phyloP scores from a whole-genome alignment of 2,113 vertebrate genomes.

The Tachycineta bicolor region DNA sequence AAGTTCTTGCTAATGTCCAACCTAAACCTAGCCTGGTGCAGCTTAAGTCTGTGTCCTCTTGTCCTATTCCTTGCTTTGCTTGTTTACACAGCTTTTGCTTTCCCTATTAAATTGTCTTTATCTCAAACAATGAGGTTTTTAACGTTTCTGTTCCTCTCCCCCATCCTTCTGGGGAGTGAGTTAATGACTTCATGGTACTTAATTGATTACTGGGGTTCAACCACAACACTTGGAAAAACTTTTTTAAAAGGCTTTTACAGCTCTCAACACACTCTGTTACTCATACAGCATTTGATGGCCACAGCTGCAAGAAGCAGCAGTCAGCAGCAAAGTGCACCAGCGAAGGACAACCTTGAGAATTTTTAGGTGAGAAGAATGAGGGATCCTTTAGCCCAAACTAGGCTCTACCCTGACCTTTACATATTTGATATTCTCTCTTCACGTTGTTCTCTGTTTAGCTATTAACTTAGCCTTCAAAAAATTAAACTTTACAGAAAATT shows the following conservation, averaged over 20 bases:
- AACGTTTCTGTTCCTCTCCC: not conserved
- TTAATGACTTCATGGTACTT: fast-evolving
- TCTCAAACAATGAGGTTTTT: not conserved
- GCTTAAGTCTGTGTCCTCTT: not conserved
- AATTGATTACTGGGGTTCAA: not conserved
- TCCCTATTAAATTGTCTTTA: not conserved
- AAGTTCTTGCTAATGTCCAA: not conserved
- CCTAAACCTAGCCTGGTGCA: fast-evolving
- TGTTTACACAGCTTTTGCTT: not conserved
- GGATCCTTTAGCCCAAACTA: not conserved
- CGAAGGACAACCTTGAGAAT: not conserved
- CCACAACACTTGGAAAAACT: not conserved
- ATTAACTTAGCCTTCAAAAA: not conserved
- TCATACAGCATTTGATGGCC: not conserved
- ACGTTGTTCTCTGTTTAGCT: not conserved
- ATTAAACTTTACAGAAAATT: not conserved
- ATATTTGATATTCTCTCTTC: not conserved
- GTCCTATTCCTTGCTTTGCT: not conserved
- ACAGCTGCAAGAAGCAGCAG: not conserved
- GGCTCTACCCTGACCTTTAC: not conserved
- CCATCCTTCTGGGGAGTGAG: not conserved
- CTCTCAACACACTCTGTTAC: not conserved
- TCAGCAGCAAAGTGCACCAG: not conserved
- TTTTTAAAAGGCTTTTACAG: not conserved
- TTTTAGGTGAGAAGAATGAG: not conserved